Percentiles rank a stretch among this genome's conserved stretches.
These are phyloP conservation scores for Onychomys arenicola DNA, from an alignment of 2,797 vertebrate genomes.

Conservation along the genomic window DNA sequence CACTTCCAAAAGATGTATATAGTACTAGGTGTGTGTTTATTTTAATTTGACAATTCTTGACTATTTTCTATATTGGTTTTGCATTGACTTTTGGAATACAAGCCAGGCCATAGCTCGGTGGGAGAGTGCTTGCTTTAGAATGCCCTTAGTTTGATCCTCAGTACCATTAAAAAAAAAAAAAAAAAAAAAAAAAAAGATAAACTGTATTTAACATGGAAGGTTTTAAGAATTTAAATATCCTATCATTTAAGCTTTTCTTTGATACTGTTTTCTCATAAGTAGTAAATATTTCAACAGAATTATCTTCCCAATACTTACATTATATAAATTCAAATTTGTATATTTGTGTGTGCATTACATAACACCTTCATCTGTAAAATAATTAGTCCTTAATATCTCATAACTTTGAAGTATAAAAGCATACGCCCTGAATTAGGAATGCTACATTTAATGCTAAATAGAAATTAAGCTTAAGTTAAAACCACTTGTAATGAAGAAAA, in stretches of 20 bases:
- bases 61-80: conserved; percentile 46
- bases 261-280: conserved; percentile 36
- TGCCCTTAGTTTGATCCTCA: background rate
- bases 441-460: background rate
- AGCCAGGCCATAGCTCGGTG: background rate
- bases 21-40: background rate
- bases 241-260: conserved; percentile 54
- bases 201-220: conserved; percentile 4
- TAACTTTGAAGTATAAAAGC: background rate
- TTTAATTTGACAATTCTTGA: background rate
- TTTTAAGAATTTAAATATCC: conserved; percentile 65
- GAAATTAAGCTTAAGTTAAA: conserved; percentile 19
- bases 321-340: background rate
- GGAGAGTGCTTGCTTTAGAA: background rate
- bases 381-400: background rate
- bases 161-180: background rate
- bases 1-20: background rate
- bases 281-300: background rate
- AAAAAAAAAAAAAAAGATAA: background rate
- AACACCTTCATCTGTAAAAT: background rate
- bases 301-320: background rate
- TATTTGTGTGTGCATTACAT: background rate
- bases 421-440: background rate
- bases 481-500: background rate
- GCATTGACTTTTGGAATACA: conserved; percentile 47